phyloP scores from a whole-genome alignment of 2,888 invertebrate genomes.

The Podotricha telesiphe region DNA sequence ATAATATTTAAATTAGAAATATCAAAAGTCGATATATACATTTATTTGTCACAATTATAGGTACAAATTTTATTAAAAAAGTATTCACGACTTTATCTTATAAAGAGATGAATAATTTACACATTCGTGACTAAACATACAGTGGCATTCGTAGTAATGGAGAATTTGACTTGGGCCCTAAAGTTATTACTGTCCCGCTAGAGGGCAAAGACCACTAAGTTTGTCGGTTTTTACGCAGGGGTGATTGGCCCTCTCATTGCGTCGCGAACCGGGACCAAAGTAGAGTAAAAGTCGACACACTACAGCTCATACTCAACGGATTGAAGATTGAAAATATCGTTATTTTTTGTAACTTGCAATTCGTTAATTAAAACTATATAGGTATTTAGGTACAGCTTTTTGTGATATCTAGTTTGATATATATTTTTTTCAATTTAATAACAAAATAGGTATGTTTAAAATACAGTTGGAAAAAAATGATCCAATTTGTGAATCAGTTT shows the following conservation, averaged over 20 bases:
- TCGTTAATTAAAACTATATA: too few species aligned
- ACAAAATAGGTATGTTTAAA: too few species aligned
- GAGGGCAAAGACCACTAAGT: constrained; percentile 49
- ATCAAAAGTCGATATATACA: too few species aligned
- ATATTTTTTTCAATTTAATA: too few species aligned
- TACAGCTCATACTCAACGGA: constrained; percentile 15
- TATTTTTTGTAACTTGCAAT: background rate
- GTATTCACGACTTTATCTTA: background rate
- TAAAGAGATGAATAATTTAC: background rate
- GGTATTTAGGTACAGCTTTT: too few species aligned
- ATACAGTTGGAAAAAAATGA: too few species aligned
- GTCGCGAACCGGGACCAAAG: constrained; percentile 31
- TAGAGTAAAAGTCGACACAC: constrained; percentile 33
- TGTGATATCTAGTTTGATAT: too few species aligned
- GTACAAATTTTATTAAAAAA: too few species aligned
- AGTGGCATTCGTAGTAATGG: constrained; percentile 15
- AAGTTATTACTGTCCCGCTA: constrained; percentile 48
- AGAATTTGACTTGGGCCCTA: constrained; percentile 40
- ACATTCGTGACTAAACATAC: background rate
- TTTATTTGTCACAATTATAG: too few species aligned
- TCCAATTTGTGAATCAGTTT: too few species aligned
- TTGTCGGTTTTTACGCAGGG: constrained; percentile 40
- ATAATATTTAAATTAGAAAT: too few species aligned
- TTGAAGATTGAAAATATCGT: constrained; percentile 11
- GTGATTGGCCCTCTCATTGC: constrained; percentile 45